phyloP scores from a whole-genome alignment of 2,888 invertebrate species.

The Ametastegia equiseti region DNA sequence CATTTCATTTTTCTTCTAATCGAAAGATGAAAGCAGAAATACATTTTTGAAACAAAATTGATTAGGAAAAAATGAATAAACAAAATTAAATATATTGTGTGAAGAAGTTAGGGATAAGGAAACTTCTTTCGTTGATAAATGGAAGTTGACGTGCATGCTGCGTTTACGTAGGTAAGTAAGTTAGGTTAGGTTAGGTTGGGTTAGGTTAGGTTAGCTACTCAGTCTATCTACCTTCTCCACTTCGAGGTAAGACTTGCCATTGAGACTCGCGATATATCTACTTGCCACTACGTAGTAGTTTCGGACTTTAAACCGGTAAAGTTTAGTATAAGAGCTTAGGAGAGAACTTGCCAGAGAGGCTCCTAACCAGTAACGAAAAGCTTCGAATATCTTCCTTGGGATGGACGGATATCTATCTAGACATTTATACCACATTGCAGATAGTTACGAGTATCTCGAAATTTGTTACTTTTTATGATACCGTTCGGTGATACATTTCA shows the following conservation, averaged over 20 bases:
- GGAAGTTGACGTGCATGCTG: too few species aligned
- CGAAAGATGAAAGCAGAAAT: too few species aligned
- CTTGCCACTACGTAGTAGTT: constrained; percentile 27
- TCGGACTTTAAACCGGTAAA: constrained; percentile 17
- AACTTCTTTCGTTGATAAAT: neutral
- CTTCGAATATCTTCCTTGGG: neutral
- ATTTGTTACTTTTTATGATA: neutral
- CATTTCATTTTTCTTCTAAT: too few species aligned
- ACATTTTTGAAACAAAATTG: too few species aligned
- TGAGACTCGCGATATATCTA: constrained; percentile 7
- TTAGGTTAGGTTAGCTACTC: neutral
- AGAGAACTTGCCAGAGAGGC: neutral
- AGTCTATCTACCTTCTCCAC: neutral
- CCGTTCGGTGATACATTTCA: too few species aligned
- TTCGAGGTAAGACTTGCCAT: neutral
- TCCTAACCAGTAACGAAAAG: neutral
- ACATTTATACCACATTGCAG: too few species aligned
- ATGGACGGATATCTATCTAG: neutral
- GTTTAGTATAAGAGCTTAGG: constrained; percentile 4
- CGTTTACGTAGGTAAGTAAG: too few species aligned
- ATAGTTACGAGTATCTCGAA: neutral
- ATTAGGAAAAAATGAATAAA: too few species aligned
- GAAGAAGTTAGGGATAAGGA: too few species aligned
- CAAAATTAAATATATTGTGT: too few species aligned
- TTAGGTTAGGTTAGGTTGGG: too few species aligned